phyloP scores from a whole-genome alignment of 2,888 invertebrate species.

The Beris chalybata region DNA sequence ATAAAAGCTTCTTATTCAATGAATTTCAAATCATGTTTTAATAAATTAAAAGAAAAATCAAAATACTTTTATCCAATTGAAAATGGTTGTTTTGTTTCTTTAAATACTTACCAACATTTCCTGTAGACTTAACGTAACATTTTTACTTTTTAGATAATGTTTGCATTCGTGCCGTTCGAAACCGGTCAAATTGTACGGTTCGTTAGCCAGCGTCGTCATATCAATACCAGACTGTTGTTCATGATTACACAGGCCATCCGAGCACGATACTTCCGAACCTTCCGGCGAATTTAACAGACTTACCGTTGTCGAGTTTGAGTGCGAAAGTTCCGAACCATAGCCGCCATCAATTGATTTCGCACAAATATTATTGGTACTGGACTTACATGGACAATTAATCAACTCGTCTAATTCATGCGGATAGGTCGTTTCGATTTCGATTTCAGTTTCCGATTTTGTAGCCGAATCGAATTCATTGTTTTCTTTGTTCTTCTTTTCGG shows the following conservation, averaged over 20 bases:
- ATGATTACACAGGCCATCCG: conserved; percentile 83
- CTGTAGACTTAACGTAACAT: conserved; percentile 60
- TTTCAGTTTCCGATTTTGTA: conserved; percentile 10
- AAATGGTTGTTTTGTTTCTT: neutral
- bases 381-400: conserved; percentile 58
- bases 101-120: conserved; percentile 71
- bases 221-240: conserved; percentile 52
- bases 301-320: conserved; percentile 70
- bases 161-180: conserved; percentile 35
- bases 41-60: neutral
- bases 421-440: conserved; percentile 41
- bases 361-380: conserved; percentile 43
- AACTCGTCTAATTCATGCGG: conserved; percentile 48
- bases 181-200: conserved; percentile 26
- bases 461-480: conserved; percentile 48
- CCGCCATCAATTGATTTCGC: conserved; percentile 80
- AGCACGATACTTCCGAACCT: conserved; percentile 87
- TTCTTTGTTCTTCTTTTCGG: conserved; percentile 56
- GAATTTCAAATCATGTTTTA: neutral
- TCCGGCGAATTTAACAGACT: conserved; percentile 84
- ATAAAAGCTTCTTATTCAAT: neutral
- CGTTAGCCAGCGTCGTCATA: conserved; percentile 10
- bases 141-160: conserved; percentile 43
- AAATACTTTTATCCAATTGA: conserved; percentile 24
- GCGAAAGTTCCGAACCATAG: conserved; percentile 76